Evolutionary conservation across 2,888 invertebrate species (phyloP).

Genomic region (Trichacis sp.): DNA sequence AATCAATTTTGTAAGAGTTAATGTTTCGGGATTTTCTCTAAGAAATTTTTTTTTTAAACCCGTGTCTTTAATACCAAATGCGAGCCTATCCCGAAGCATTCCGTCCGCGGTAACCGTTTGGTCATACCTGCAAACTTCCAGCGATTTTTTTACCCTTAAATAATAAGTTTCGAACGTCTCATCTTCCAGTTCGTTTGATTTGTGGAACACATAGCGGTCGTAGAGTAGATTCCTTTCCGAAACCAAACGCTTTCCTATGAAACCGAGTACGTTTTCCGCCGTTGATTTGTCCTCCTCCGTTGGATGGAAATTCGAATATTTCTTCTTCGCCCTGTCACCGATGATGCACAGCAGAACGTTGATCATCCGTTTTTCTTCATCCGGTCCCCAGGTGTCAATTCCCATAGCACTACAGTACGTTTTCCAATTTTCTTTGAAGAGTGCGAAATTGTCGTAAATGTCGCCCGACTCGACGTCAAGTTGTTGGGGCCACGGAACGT

Average conservation of each 20-base stretch:
- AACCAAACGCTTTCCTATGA: background rate
- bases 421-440: constrained; percentile 12
- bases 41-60: too few species aligned
- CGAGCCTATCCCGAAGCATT: too few species aligned
- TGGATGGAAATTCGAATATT: too few species aligned
- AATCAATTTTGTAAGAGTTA: too few species aligned
- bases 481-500: constrained; percentile 13
- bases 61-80: too few species aligned
- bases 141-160: too few species aligned
- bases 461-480: constrained; percentile 9
- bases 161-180: constrained; percentile 12
- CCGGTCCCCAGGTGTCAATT: constrained; percentile 2
- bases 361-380: constrained; percentile 6
- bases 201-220: constrained; percentile 9
- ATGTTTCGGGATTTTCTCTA: too few species aligned
- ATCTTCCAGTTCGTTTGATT: constrained; percentile 4
- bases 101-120: too few species aligned
- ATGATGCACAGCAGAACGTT: constrained; percentile 6
- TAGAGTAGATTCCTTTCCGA: constrained; percentile 11
- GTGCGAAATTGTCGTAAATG: constrained; percentile 11
- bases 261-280: background rate
- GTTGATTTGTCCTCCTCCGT: constrained; percentile 1
- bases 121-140: too few species aligned
- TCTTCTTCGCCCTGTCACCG: constrained; percentile 14
- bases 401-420: constrained; percentile 5